Evolutionary conservation across 2,797 vertebrate genomes (phyloP).

Genomic region (Staurois parvus): DNA sequence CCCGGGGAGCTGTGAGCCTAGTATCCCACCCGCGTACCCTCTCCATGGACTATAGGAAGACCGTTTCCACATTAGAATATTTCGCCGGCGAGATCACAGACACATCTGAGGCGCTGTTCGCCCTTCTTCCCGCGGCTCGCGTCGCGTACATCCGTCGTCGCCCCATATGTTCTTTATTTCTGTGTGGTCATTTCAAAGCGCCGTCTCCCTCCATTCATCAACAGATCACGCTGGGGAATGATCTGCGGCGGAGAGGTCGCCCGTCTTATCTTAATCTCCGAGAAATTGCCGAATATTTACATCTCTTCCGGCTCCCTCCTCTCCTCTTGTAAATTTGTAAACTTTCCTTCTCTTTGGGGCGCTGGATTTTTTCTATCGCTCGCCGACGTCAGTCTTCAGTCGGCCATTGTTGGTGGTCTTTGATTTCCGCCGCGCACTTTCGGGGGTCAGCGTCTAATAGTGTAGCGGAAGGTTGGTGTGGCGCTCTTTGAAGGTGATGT

Average conservation of each 20-base stretch:
- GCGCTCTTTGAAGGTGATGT: too few species aligned
- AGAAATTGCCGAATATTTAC: constrained; percentile 35
- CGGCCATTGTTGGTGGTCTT: constrained; percentile 78
- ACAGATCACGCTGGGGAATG: constrained; percentile 61
- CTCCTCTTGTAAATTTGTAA: constrained; percentile 19
- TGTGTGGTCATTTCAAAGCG: constrained; percentile 76
- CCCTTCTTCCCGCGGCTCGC: constrained; percentile 64
- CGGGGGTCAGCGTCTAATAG: too few species aligned
- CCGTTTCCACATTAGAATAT: constrained; percentile 59
- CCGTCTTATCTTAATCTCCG: constrained; percentile 66
- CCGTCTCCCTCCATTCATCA: constrained; percentile 72
- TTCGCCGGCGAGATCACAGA: constrained; percentile 60
- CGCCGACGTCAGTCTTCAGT: constrained; percentile 61
- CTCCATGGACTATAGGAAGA: constrained; percentile 19
- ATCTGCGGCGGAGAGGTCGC: constrained; percentile 68
- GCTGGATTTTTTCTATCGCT: not conserved
- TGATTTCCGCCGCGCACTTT: too few species aligned
- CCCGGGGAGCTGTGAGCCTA: constrained; percentile 54
- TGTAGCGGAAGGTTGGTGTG: too few species aligned
- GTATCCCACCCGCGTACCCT: too few species aligned
- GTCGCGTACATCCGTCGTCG: constrained; percentile 74
- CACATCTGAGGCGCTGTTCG: constrained; percentile 69
- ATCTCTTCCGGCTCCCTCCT: constrained; percentile 10
- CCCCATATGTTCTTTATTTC: constrained; percentile 81
- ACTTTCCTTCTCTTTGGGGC: not conserved